These are phyloP conservation scores for Sminthopsis crassicaudata DNA, from an alignment of 2,113 vertebrate species.

Conservation along the genomic window DNA sequence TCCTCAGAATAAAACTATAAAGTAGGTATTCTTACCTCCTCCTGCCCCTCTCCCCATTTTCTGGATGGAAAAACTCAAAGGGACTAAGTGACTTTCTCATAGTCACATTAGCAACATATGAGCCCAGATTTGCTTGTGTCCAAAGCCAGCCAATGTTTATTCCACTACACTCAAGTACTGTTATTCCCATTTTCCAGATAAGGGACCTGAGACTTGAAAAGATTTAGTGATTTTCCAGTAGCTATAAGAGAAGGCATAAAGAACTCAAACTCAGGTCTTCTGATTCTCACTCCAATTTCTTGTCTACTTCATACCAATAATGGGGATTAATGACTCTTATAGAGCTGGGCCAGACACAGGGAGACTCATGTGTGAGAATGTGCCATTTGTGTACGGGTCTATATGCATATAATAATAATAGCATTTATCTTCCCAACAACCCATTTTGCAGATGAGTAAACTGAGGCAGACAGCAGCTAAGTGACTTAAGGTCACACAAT, in stretches of 20 bases:
- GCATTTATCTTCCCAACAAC: neutral
- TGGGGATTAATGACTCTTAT: neutral
- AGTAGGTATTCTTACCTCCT: neutral
- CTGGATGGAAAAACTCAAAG: neutral
- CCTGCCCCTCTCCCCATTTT: neutral
- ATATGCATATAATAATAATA: neutral
- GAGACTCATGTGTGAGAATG: constrained; percentile 4
- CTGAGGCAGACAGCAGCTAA: neutral
- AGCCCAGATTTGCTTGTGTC: neutral
- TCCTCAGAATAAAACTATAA: no score
- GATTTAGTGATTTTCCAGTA: neutral
- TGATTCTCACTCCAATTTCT: neutral
- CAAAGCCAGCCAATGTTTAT: neutral
- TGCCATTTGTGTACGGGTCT: neutral
- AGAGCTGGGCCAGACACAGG: neutral
- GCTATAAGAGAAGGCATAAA: neutral
- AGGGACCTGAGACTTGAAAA: neutral
- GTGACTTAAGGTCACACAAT: neutral
- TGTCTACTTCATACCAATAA: neutral
- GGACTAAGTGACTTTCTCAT: neutral
- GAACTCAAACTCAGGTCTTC: neutral
- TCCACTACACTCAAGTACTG: neutral
- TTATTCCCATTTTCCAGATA: neutral
- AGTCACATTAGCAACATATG: neutral
- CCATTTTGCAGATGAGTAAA: neutral